Base-by-base conservation (phyloP, 2,888 invertebrate species). In the Eupithecia abbreviata region DNA sequence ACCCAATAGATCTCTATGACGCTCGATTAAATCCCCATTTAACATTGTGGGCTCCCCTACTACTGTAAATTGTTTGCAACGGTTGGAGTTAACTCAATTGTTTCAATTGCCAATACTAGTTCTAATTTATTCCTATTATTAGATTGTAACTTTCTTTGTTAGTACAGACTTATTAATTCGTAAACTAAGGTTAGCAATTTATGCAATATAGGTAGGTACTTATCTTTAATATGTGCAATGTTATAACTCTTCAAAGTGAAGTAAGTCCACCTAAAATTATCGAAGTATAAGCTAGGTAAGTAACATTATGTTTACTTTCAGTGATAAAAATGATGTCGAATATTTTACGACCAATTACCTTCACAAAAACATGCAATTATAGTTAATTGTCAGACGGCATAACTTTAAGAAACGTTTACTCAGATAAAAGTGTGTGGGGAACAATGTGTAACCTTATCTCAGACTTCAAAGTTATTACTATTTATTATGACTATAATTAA, bases 321-420 rank as follows among this genome's bases (percentile, higher is more conserved):
- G 10, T 41, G 74, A 77, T 77, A 71, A 67, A 72, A 71, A 71
- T 41, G 67, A 62, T 55, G 67, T 75, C 67, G 70, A 69, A 67
- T 30, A 49, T 69, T 66, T 73, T 41, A 76, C 45, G 66, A 70
- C 73, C 69, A 76, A 68, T 68, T 68, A 45, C 15, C 43, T 45
- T 43, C 45, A 68, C 42, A 68, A 68, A 68, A 68, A 68, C 67
- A 68, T 68, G 67, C 67, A 45, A 68, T 68, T 68, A 45, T 45
- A 68, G 45, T 68, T 30, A 12, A 68, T n/a, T 68, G 15, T 68
- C 7, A 45, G 67, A 45, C 67, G 45, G n/a, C 41, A 68, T 15
- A 68, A 45, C n/a, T 45, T 9, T 45, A 68, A 66, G 67, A 43
- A 10, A 68, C n/a, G 15, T n/a, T 12, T 12, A 62, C 2, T 62